A percentile compares a stretch with the other conserved stretches of the same genome.
Evolutionary conservation across 2,113 vertebrate genomes (phyloP).

Genomic region (Oreochromis spilurus): DNA sequence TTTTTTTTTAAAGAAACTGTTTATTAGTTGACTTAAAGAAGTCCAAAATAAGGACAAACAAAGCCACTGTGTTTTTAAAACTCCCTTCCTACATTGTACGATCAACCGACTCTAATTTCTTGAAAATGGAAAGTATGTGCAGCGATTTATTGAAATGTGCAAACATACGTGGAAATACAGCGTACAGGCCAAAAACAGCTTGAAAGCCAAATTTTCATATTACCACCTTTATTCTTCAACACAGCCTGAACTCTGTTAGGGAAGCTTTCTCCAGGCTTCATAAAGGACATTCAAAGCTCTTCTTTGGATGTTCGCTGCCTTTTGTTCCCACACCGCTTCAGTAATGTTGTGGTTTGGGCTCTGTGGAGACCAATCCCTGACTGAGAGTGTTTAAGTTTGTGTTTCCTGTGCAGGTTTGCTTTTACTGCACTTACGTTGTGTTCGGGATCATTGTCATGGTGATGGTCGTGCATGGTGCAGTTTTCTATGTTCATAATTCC

Average conservation of each 20-base stretch:
- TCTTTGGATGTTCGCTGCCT: neutral
- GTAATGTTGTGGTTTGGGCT: rapidly evolving
- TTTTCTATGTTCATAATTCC: neutral
- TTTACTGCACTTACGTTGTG: neutral
- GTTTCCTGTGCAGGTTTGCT: neutral
- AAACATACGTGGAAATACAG: neutral
- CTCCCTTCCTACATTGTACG: neutral
- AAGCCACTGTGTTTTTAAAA: neutral
- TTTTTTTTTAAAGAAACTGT: neutral
- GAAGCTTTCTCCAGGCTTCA: neutral
- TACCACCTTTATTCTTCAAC: neutral
- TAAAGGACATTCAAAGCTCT: neutral
- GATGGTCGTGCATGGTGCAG: neutral
- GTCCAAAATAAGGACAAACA: neutral
- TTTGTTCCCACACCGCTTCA: rapidly evolving
- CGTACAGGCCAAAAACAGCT: neutral
- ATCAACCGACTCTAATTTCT: neutral
- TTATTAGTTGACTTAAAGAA: neutral
- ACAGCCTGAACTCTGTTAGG: neutral
- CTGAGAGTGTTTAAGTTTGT: neutral
- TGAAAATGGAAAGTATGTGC: neutral
- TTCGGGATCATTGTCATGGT: neutral
- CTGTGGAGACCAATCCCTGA: neutral
- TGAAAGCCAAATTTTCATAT: neutral
- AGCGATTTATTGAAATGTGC: neutral